Conservation (phyloP, 1,140 invertebrate species). For the Trichogramma pretiosum region DNA sequence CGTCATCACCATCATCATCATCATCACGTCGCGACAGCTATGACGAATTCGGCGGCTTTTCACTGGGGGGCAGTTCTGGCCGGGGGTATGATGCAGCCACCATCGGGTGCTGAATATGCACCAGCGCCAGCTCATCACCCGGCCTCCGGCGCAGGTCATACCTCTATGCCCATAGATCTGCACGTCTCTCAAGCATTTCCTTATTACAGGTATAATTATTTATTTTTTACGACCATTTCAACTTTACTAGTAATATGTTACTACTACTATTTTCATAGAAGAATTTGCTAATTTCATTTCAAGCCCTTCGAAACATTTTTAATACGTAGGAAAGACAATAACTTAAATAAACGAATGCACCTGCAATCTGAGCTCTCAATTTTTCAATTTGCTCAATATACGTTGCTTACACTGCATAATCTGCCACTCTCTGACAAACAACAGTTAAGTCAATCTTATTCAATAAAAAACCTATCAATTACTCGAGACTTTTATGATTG, state of each 20-base stretch:
- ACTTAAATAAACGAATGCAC: no score
- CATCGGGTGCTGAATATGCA: conserved; percentile 43
- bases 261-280: no score
- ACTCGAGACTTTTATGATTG: not conserved
- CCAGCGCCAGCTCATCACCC: conserved; percentile 47
- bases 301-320: no score
- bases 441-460: not conserved
- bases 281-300: no score
- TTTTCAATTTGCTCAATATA: no score
- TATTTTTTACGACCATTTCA: conserved; percentile 4
- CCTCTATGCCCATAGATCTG: conserved; percentile 72
- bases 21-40: conserved; percentile 29
- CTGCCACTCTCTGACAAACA: not conserved
- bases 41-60: conserved; percentile 35
- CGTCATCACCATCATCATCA: conserved; percentile 25
- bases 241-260: no score
- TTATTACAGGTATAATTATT: conserved; percentile 83
- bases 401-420: no score
- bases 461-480: conserved; percentile 13
- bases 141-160: conserved; percentile 41
- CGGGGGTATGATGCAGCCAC: conserved; percentile 49
- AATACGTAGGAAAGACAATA: no score
- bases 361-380: no score
- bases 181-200: conserved; percentile 80
- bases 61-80: conserved; percentile 43